phyloP scores from a whole-genome alignment of 2,888 invertebrate species.

The Pocota personata region DNA sequence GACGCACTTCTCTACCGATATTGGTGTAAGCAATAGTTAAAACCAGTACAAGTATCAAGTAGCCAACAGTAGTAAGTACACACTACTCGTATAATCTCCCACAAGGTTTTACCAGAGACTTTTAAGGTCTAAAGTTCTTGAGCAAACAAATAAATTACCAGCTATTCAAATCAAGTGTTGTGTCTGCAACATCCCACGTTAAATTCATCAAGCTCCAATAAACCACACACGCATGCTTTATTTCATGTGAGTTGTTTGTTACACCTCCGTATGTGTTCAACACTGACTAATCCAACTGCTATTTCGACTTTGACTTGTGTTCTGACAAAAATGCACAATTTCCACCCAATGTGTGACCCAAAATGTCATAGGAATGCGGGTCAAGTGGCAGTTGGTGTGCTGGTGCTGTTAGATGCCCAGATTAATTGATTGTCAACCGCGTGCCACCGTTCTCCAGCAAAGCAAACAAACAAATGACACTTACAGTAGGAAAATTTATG shows the following conservation, averaged over 20 bases:
- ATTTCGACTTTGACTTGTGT: not conserved
- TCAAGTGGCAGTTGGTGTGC: slow-evolving; percentile 16
- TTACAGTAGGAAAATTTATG: not conserved
- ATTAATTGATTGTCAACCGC: slow-evolving; percentile 45
- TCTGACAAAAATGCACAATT: slow-evolving; percentile 1
- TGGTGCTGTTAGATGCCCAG: slow-evolving; percentile 16
- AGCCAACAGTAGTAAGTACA: not conserved
- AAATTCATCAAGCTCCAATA: not conserved
- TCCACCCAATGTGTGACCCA: not conserved
- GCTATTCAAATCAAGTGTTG: slow-evolving; percentile 34
- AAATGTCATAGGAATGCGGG: slow-evolving; percentile 30
- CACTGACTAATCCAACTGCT: not conserved
- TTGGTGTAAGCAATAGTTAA: not conserved
- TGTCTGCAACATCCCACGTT: not conserved
- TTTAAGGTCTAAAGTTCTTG: slow-evolving; percentile 21
- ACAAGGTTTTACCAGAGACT: slow-evolving; percentile 10
- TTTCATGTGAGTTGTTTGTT: not conserved
- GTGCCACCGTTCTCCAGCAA: not conserved
- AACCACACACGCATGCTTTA: not conserved
- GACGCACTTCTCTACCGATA: no score
- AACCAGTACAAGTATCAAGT: not conserved
- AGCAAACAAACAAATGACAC: not conserved
- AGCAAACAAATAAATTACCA: slow-evolving; percentile 13
- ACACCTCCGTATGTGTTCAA: not conserved
- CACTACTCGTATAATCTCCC: not conserved